These are phyloP conservation scores for Oreochromis niloticus DNA, from an alignment of 2,113 vertebrate genomes.

Conservation along the genomic window DNA sequence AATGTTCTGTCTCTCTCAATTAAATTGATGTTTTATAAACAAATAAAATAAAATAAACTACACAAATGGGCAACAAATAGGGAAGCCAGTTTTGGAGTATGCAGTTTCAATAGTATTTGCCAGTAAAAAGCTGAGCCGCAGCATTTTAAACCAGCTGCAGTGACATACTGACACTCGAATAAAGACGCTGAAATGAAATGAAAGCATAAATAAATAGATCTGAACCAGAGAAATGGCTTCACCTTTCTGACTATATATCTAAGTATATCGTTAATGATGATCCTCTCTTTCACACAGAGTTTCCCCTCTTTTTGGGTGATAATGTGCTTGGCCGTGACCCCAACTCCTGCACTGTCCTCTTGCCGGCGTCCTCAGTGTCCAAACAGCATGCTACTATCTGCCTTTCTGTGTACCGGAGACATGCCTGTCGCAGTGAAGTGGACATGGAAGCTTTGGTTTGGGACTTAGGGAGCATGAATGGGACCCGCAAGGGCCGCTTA, in stretches of 20 bases:
- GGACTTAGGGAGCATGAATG: slow-evolving; percentile 84
- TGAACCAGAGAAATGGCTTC: background rate
- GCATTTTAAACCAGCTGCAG: background rate
- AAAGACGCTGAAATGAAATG: background rate
- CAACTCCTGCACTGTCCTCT: slow-evolving; percentile 65
- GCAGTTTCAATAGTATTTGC: background rate
- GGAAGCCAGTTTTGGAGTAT: background rate
- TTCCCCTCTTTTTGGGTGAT: slow-evolving; percentile 78
- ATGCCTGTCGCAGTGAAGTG: slow-evolving; percentile 49
- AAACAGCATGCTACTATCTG: slow-evolving; percentile 79
- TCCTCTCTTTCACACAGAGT: slow-evolving; percentile 60
- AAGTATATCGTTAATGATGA: background rate
- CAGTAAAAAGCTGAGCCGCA: background rate
- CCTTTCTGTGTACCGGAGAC: slow-evolving; percentile 70
- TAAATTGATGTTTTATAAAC: background rate
- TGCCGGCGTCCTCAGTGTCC: slow-evolving; percentile 78
- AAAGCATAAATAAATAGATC: background rate
- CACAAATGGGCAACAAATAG: background rate
- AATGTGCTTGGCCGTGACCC: slow-evolving; percentile 82
- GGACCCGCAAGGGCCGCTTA: slow-evolving; percentile 74
- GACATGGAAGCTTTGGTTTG: slow-evolving; percentile 73
- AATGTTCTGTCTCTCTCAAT: background rate
- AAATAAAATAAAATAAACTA: background rate
- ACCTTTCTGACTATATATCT: background rate
- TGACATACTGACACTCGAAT: background rate